A percentile compares a stretch with the other conserved stretches of the same genome.
phyloP scores from a whole-genome alignment of 2,113 vertebrate species.

The Talpa occidentalis region DNA sequence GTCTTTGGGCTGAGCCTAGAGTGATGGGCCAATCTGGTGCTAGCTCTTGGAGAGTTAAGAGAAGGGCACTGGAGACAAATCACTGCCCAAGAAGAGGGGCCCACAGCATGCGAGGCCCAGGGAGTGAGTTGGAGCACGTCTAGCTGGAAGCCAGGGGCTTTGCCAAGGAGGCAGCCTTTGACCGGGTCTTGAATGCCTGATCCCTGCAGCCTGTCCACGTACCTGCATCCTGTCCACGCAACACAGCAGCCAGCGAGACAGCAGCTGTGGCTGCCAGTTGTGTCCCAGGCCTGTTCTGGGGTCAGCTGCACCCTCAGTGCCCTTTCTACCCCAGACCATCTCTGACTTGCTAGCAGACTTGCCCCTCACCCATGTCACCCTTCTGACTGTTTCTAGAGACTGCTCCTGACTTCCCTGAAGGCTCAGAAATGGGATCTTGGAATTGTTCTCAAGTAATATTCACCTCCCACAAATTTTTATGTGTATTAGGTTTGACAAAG shows the following conservation, averaged over 20 bases:
- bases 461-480: not conserved
- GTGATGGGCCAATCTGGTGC: not conserved
- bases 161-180: not conserved
- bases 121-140: not conserved
- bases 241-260: not conserved
- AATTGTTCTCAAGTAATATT: not conserved
- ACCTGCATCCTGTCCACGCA: accelerated
- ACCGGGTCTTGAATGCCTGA: not conserved
- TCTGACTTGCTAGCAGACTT: not conserved
- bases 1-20: not conserved
- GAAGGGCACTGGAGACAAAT: not conserved
- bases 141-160: not conserved
- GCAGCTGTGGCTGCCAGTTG: not conserved
- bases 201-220: no score
- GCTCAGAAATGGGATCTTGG: not conserved
- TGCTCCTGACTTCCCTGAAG: not conserved
- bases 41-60: not conserved
- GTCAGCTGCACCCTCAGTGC: not conserved
- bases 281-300: not conserved
- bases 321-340: not conserved
- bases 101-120: accelerated
- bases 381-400: not conserved
- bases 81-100: not conserved
- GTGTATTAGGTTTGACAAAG: not conserved
- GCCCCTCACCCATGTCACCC: not conserved